These are phyloP conservation scores for Pollenia griseotomentosa DNA, from an alignment of 2,888 invertebrate genomes.

Conservation along the genomic window DNA sequence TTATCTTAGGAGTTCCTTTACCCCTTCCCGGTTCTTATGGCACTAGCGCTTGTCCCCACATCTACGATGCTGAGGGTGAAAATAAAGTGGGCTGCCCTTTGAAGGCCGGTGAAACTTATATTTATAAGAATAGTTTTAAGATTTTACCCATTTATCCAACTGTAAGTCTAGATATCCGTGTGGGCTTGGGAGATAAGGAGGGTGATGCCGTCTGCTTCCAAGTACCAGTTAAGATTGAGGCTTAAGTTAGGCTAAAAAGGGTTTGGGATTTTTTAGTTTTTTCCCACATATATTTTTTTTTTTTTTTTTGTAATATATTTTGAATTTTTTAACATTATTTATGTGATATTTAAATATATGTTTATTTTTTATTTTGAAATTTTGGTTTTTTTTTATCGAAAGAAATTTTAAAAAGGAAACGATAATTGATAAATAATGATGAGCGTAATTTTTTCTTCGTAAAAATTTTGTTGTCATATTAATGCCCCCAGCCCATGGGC, in stretches of 20 bases:
- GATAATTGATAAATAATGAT: conserved; percentile 11
- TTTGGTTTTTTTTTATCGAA: conserved; percentile 2
- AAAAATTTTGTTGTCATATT: conserved; percentile 60
- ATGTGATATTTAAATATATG: conserved; percentile 61
- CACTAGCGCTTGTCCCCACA: conserved; percentile 87
- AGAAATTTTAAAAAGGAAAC: not conserved
- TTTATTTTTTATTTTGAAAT: conserved; percentile 22
- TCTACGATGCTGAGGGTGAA: conserved; percentile 87
- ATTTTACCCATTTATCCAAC: conserved; percentile 85
- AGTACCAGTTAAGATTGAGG: conserved; percentile 88
- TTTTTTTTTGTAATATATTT: conserved; percentile 20
- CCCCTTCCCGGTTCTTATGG: conserved; percentile 92
- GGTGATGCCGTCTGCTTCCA: conserved; percentile 87
- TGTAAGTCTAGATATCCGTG: conserved; percentile 86
- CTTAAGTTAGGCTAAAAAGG: conserved; percentile 67
- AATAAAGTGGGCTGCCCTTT: conserved; percentile 88
- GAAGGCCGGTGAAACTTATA: conserved; percentile 88
- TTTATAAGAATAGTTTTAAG: conserved; percentile 88
- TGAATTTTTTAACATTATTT: conserved; percentile 74
- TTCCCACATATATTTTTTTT: not conserved
- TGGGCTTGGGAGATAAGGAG: conserved; percentile 86
- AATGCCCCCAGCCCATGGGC: conserved; percentile 68
- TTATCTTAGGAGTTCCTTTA: conserved; percentile 87
- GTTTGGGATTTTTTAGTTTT: conserved; percentile 6
- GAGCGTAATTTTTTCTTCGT: conserved; percentile 38